A percentile compares a stretch with the other conserved stretches of the same genome.
Evolutionary conservation across 2,797 vertebrate species (phyloP).

Genomic region (Onychomys torridus): DNA sequence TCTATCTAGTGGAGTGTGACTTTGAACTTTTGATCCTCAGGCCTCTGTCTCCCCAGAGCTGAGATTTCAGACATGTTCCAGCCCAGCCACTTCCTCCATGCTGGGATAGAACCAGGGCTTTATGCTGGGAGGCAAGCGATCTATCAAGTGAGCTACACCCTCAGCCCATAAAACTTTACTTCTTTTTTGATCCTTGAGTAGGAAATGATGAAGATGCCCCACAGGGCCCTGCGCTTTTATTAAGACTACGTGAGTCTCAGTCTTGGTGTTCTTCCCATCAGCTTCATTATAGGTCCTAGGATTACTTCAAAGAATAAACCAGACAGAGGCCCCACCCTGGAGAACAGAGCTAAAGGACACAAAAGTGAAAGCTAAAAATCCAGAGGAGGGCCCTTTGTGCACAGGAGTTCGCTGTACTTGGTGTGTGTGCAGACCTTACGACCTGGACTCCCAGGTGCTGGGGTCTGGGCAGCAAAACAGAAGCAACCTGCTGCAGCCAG

Average conservation of each 20-base stretch:
- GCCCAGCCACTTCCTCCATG: background rate
- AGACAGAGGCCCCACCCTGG: background rate
- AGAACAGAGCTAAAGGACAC: background rate
- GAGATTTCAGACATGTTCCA: background rate
- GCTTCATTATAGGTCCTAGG: background rate
- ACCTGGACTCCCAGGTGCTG: background rate
- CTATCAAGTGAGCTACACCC: background rate
- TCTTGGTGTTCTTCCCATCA: background rate
- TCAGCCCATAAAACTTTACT: background rate
- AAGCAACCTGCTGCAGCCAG: rapidly evolving
- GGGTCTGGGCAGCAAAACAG: background rate
- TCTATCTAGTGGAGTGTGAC: background rate
- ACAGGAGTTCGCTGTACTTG: background rate
- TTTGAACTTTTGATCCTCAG: background rate
- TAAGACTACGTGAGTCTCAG: background rate
- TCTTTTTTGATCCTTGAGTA: background rate
- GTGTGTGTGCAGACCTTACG: rapidly evolving
- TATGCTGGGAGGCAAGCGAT: background rate
- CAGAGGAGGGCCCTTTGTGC: background rate
- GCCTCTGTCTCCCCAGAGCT: background rate
- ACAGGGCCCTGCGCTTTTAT: background rate
- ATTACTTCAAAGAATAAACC: background rate
- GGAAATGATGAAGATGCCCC: background rate
- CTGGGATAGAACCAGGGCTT: background rate
- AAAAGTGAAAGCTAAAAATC: background rate